Evolutionary conservation across 2,113 vertebrate genomes (phyloP), one percentile per base, ranked within the genome.

Genomic region (Clinocottus analis): DNA sequence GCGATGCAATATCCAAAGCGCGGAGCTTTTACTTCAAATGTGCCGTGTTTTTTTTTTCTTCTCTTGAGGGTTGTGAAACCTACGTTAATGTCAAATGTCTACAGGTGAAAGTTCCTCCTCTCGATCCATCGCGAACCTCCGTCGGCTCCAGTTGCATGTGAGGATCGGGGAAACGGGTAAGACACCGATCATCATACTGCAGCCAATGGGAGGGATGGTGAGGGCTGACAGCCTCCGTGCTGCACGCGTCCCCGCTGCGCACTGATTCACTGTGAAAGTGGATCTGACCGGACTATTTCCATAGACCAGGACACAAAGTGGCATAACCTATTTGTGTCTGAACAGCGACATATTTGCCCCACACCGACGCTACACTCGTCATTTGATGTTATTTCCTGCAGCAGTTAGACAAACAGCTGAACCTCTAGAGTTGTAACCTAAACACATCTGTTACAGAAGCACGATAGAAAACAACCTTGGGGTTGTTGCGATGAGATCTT

Each of bases 191-290:
- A 83, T 90, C 88, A 67, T 58, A 77, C 84, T 74, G 83, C 87
- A 91, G 88, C 90, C 93, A 91, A 89, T 90, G 73, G 56, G 90
- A 90, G 78, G 62, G 69, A 75, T 39, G 79, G 49, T 10, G 83
- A 81, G 85, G 71, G 78, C 88, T 51, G 91, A 84, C 89, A 72
- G 85, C 77, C 80, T 68, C 83, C 53, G 25, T 43, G 51, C 75
- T 77, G 77, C 82, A 62, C 75, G 85, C 81, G 80, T 73, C 72
- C 63, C 69, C 25, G 69, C 68, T 80, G 75, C 87, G 84, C 89
- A 70, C 90, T 77, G 80, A 85, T 75, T 68, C 70, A 72, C 84
- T 1, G 64, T 66, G 62, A 72, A 70, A 84, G 85, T 82, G 85
- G 79, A 71, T 71, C 76, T 58, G 69, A 62, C 43, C 65, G 45